Evolutionary conservation across 2,797 vertebrate species (phyloP), one percentile per base, ranked within the genome.

Genomic region (Falco biarmicus): DNA sequence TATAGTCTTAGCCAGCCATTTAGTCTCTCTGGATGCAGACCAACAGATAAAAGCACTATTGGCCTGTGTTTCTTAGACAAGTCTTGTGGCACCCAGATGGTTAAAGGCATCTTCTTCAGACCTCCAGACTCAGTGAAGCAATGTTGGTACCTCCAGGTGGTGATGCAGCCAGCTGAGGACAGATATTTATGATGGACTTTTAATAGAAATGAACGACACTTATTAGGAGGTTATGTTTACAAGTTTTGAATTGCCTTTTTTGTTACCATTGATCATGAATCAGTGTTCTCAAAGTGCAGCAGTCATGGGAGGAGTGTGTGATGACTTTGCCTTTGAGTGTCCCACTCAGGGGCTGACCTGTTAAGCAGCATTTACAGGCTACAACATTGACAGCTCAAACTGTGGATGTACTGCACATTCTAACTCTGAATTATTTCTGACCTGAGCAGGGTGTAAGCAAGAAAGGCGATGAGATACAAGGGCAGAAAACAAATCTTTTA

Each of bases 391-490:
- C 15, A 56, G 24, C 43, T 74, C 74, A 63, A 28, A 39, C 29
- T 11, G 11, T 12, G 13, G 13, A n/a, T 56, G 43, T 51, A 25
- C 18, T 20, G 22, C 0, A 0, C 3, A n/a, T 68, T 61, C 65
- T 37, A 15, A 45, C 29, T 57, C 22, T 1, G 0, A 54, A 45
- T 59, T 51, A 43, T 65, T 63, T 70, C 57, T 50, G 57, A 43
- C 14, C 22, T 22, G 5, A 48, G 25, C 39, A 22, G 10, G 9
- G 17, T 71, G 13, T 31, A 7, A 9, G 4, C 2, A 3, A 39
- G 61, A 68, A 63, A 47, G 31, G 10, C 32, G 34, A 53, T 61
- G 22, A 79, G 50, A 25, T 18, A 47, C 29, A 34, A 13, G 31
- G 26, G 34, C n/a, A 53, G 34, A 63, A 74, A 34, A 37, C 2